Conservation (phyloP, 2,888 invertebrate genomes). For the Calameuta pallipes region DNA sequence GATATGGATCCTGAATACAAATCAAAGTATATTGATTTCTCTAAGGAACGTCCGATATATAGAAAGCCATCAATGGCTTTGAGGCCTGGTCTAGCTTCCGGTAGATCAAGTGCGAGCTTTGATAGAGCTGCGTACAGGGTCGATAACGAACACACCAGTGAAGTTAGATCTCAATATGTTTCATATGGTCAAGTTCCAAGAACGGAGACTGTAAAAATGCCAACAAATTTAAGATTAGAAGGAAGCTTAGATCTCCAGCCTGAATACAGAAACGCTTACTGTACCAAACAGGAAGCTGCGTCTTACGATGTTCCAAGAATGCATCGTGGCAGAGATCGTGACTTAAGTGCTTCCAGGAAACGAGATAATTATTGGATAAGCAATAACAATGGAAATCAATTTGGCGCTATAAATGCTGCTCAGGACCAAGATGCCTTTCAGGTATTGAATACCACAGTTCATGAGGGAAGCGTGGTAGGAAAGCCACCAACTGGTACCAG, state of each 20-base stretch:
- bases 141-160: slow-evolving; percentile 41
- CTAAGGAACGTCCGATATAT: slow-evolving; percentile 46
- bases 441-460: slow-evolving; percentile 51
- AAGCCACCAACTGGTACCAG: slow-evolving; percentile 53
- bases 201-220: slow-evolving; percentile 54
- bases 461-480: slow-evolving; percentile 52
- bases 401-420: slow-evolving; percentile 46
- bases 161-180: slow-evolving; percentile 54
- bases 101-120: slow-evolving; percentile 32
- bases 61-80: slow-evolving; percentile 46
- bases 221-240: slow-evolving; percentile 63
- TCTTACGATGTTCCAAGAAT: slow-evolving; percentile 34
- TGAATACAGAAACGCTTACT: slow-evolving; percentile 67
- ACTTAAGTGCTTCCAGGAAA: slow-evolving; percentile 49
- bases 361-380: slow-evolving; percentile 54
- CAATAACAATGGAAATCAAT: slow-evolving; percentile 50
- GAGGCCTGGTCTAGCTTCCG: slow-evolving; percentile 40
- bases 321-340: slow-evolving; percentile 48
- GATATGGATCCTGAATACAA: slow-evolving; percentile 66
- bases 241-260: slow-evolving; percentile 63
- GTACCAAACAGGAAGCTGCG: slow-evolving; percentile 33
- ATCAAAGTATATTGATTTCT: slow-evolving; percentile 51
- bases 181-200: slow-evolving; percentile 53
- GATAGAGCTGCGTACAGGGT: slow-evolving; percentile 20
- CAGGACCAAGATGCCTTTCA: slow-evolving; percentile 59